Conservation (phyloP, 1,140 invertebrate genomes). For the Ceratina australensis region DNA sequence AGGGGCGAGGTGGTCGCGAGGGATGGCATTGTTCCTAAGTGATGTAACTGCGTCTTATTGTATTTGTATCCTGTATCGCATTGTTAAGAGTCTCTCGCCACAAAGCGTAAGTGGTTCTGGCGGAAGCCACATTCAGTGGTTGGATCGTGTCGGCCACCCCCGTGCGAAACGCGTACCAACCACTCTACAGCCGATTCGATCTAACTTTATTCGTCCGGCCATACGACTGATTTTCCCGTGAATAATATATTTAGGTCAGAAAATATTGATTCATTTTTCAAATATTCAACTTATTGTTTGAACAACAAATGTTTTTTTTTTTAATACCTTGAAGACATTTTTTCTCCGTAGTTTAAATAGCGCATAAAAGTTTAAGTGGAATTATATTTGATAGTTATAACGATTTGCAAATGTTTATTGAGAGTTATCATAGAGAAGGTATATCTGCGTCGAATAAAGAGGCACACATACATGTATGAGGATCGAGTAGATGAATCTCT, state of each 20-base stretch:
- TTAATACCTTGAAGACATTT: too few species aligned
- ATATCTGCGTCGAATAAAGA: conserved; percentile 48
- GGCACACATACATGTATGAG: conserved; percentile 47
- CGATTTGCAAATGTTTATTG: neutral
- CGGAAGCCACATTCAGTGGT: conserved; percentile 80
- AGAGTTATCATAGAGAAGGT: conserved; percentile 54
- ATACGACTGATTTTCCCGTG: too few species aligned
- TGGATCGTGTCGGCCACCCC: conserved; percentile 75
- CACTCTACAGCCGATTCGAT: conserved; percentile 61
- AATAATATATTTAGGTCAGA: neutral
- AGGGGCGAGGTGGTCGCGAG: conserved; percentile 39
- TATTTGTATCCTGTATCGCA: conserved; percentile 80
- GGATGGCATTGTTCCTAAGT: conserved; percentile 79
- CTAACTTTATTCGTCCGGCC: conserved; percentile 43
- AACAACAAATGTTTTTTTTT: too few species aligned
- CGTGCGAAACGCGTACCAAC: conserved; percentile 66
- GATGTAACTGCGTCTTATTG: conserved; percentile 81
- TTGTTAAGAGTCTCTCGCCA: conserved; percentile 79
- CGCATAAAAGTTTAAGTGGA: too few species aligned
- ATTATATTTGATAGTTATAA: too few species aligned
- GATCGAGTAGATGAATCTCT: conserved; percentile 68
- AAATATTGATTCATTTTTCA: neutral
- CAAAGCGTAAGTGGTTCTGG: conserved; percentile 80
- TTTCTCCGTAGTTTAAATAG: too few species aligned
- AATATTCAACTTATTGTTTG: too few species aligned